Base-by-base conservation (phyloP, 2,113 vertebrate genomes). In the Cebus imitator region DNA sequence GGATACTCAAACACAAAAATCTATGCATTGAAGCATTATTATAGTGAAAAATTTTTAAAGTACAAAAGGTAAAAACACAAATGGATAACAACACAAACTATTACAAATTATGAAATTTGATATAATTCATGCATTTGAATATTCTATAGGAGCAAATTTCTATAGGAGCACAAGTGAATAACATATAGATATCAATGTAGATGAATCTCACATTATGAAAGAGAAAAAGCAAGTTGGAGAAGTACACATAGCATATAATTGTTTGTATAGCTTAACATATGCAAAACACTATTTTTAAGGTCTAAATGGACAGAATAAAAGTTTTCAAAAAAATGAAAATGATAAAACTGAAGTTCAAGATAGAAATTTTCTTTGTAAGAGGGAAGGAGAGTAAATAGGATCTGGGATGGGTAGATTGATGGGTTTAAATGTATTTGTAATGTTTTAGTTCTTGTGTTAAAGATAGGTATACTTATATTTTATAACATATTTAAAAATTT, bases 361-460 rank as follows among this genome's bases (percentile, higher is more conserved):
- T 43, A 72, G 40, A 88, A n/a, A 80, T 86, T 61, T 92, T 94
- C 20, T 90, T 97, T 96, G 8, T 87, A 83, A 70, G 52, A 81
- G 12, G 6, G 23, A 78, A 8, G 13, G 18, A 79, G 10, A 32
- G 5, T 20, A 58, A 85, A 92, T 85, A 17, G 40, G 17, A 37
- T 79, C 27, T 57, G 27, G 25, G 16, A 7, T 84, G 25, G 48
- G 10, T 76, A 90, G 50, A 27, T 43, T 84, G n/a, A 87, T 10
- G 17, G 17, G n/a, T 84, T 87, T 75, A 64, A 81, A 79, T 81
- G 4, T 50, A 91, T 27, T 85, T 95, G 13, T 37, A 90, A 82
- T 80, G 4, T 45, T 88, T 97, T 66, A 75, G 55, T 79, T 83
- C 23, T 87, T 87, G 50, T 37, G 30, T 4, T 43, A 25, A 8